Evolutionary conservation across 2,888 invertebrate genomes (phyloP), one percentile per base, ranked within the genome.

Genomic region (Megalurothrips usitatus): DNA sequence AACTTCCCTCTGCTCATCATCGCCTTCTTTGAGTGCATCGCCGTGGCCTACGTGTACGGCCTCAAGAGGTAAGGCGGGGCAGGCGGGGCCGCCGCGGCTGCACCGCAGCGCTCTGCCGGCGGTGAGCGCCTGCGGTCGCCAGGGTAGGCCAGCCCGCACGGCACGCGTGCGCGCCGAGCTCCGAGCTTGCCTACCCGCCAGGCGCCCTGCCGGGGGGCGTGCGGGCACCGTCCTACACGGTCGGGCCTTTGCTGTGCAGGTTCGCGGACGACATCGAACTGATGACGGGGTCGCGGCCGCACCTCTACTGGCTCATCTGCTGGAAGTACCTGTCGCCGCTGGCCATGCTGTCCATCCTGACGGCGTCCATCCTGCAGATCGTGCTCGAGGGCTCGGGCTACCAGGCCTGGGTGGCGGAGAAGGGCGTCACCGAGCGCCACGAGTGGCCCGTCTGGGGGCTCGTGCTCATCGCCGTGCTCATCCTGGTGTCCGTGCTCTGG

Each of bases 261-360:
- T 97, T 97, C 86, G 94, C 96, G 6, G 96, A 97, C 86, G 97
- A 97, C 87, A 96, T 97, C 83, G 96, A 97, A 87, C 90, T 96
- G 87, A 98, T 98, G 97, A 97, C 96, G 0, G 97, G 97, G 3
- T 92, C 92, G 79, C 90, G 96, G 43, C 96, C 97, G 0, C 94
- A 94, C 0, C 89, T 94, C 52, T 98, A 96, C 87, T 97, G 97
- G 97, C 89, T 96, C 86, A 92, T 96, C 84, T 97, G 96, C 87
- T 98, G 97, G 97, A 96, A 97, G 87, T 97, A 96, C 86, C 88
- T 97, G 17, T 96, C 96, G 1, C 97, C 97, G 0, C 86, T 93
- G 82, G 96, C 96, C 0, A 96, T 97, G 96, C 87, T 96, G 58
- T 92, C 93, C 79, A 96, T 97, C 85, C 88, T 97, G 48, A 88